Percentiles rank a stretch among this genome's conserved stretches.
These are phyloP conservation scores for Thymelicus sylvestris DNA, from an alignment of 2,888 invertebrate species.

Conservation along the genomic window DNA sequence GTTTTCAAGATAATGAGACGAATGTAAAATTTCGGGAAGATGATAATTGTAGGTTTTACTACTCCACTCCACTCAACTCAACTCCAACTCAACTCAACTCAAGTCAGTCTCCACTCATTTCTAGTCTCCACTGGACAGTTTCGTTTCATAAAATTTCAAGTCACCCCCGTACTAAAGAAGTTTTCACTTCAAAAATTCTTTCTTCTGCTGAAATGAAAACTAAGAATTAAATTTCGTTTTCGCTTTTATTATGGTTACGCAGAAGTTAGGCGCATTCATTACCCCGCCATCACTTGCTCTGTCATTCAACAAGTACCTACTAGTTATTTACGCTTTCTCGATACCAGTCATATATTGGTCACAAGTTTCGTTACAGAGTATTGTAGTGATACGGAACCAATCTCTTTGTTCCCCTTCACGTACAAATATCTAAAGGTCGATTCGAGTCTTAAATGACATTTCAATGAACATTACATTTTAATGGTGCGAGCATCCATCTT, in stretches of 20 bases:
- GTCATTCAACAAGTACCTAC: constrained; percentile 3
- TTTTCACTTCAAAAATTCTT: no score
- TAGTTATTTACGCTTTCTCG: constrained; percentile 5
- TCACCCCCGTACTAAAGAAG: no score
- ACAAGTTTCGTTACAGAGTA: constrained; percentile 7
- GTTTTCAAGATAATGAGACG: no score
- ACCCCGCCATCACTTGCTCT: not conserved
- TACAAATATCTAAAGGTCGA: constrained; percentile 24
- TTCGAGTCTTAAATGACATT: constrained; percentile 19
- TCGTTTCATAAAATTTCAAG: no score
- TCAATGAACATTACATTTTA: constrained; percentile 27
- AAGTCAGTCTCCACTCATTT: no score
- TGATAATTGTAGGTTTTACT: no score
- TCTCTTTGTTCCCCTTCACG: constrained; percentile 11
- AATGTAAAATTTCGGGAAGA: no score
- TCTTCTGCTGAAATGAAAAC: no score
- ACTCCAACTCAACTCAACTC: no score
- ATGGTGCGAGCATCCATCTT: constrained; percentile 22
- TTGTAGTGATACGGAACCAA: constrained; percentile 9
- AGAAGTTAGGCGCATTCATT: constrained; percentile 2
- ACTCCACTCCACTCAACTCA: no score
- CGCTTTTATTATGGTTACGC: not conserved
- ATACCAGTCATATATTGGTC: not conserved
- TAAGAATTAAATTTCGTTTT: no score
- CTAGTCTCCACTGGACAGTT: no score